Base-by-base conservation (phyloP, 2,888 invertebrate genomes). In the Scaptomyza flava region DNA sequence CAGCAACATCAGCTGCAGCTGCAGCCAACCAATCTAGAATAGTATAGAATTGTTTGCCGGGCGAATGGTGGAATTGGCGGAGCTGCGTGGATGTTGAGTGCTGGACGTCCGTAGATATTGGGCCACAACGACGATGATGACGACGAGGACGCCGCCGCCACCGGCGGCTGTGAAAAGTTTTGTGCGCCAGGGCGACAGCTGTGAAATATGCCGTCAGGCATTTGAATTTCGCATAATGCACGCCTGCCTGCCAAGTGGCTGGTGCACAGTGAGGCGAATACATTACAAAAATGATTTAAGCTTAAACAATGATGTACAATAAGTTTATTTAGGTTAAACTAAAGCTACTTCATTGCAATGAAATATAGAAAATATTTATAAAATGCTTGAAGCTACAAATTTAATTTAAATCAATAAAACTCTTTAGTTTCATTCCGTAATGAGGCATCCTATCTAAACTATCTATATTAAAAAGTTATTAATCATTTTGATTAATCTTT, bases 171-270 rank as follows among this genome's bases (percentile, higher is more conserved):
- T 64, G 64, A 73, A 85, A 83, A 83, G 77, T 82, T 82, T 87
- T 72, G 68, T 81, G 70, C 72, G 81, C 68, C 88, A 48, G 45
- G 81, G 84, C 84, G 85, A 85, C 85, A 89, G 87, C 85, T 86
- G 85, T 86, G 85, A 89, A 89, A 86, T 86, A 86, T 89, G 85
- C 85, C 85, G 85, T 87, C 79, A 89, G 87, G 80, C 85, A 89
- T 86, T 86, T 89, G 85, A 89, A 87, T 89, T 84, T 89, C 85
- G 86, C 85, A 86, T 86, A 86, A 87, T 89, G 85, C 85, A 89
- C 87, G 85, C 89, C 79, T 72, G 79, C 85, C 87, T 74, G 77
- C 79, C 79, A 77, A 84, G 72, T 75, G 62, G 82, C 68, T 60
- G 5, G 20, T 4, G 64, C 62, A 82, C 85, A 61, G 79, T 81